Conservation (phyloP, 1,140 invertebrate genomes). For the Portunus trituberculatus region DNA sequence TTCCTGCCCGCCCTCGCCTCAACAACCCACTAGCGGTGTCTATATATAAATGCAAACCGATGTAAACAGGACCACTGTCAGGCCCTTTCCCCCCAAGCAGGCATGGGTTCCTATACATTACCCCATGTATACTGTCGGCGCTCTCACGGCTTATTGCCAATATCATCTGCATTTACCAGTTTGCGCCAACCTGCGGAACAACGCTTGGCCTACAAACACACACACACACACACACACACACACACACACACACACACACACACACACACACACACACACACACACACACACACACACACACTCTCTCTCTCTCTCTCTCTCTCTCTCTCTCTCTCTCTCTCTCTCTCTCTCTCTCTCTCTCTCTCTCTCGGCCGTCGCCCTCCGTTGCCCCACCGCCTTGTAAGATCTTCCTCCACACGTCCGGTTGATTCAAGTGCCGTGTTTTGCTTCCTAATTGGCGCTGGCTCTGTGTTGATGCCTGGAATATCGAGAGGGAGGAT, state of each 20-base stretch:
- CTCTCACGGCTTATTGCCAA: background rate
- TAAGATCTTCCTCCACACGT: too few species aligned
- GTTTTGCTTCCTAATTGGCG: too few species aligned
- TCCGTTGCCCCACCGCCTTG: too few species aligned
- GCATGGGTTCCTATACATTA: background rate
- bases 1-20: background rate
- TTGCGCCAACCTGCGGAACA: background rate
- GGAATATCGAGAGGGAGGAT: too few species aligned
- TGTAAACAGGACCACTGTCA: background rate
- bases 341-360: too few species aligned
- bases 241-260: background rate
- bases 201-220: background rate
- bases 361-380: too few species aligned
- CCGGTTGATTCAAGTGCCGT: too few species aligned
- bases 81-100: background rate
- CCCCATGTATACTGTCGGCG: background rate
- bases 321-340: too few species aligned
- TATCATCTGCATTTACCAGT: background rate
- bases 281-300: background rate
- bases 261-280: background rate
- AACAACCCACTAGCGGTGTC: background rate
- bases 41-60: background rate
- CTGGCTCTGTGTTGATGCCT: too few species aligned
- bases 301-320: background rate
- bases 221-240: slow-evolving; percentile 9